A percentile compares a stretch with the other conserved stretches of the same genome.
Conservation (phyloP, 2,888 invertebrate species). For the Siphonodentalium dalli region DNA sequence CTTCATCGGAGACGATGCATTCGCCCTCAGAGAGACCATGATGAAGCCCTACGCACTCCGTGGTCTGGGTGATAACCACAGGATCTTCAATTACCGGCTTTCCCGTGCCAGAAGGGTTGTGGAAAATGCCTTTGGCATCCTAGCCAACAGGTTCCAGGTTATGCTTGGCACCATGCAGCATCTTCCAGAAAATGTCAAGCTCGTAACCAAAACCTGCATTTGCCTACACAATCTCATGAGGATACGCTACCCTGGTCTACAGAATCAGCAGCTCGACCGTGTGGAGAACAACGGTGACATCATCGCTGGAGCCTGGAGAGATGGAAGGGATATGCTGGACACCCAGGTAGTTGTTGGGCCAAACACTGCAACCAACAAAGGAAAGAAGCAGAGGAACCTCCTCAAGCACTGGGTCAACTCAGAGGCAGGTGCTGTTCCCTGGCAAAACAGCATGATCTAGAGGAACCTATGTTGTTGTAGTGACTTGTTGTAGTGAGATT, state of each 20-base stretch:
- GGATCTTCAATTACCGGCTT: slow-evolving; percentile 25
- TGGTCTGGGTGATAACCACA: slow-evolving; percentile 12
- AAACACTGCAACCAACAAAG: slow-evolving; percentile 17
- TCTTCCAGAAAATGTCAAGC: slow-evolving; percentile 11
- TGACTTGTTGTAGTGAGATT: too few relatives aligned
- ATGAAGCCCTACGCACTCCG: slow-evolving; percentile 27
- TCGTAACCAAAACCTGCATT: slow-evolving; percentile 16
- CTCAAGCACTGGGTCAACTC: slow-evolving; percentile 9
- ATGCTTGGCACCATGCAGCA: slow-evolving; percentile 33
- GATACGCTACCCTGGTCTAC: slow-evolving; percentile 23
- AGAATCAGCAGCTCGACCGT: slow-evolving; percentile 26
- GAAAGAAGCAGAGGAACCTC: slow-evolving; percentile 11
- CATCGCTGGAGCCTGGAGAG: slow-evolving; percentile 33
- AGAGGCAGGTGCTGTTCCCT: slow-evolving; percentile 7
- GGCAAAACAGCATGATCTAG: slow-evolving; percentile 7
- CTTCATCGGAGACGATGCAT: slow-evolving; percentile 29
- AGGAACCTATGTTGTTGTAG: too few relatives aligned
- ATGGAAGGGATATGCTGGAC: slow-evolving; percentile 22
- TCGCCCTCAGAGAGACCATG: slow-evolving; percentile 21
- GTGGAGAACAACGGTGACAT: slow-evolving; percentile 22
- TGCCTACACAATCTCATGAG: slow-evolving; percentile 34
- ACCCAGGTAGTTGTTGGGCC: slow-evolving; percentile 8
- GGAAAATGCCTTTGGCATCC: slow-evolving; percentile 38
- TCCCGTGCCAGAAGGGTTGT: slow-evolving; percentile 28
- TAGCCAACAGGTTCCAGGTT: slow-evolving; percentile 31